Evolutionary conservation across 2,888 invertebrate species (phyloP).

Genomic region (Nomada flava): DNA sequence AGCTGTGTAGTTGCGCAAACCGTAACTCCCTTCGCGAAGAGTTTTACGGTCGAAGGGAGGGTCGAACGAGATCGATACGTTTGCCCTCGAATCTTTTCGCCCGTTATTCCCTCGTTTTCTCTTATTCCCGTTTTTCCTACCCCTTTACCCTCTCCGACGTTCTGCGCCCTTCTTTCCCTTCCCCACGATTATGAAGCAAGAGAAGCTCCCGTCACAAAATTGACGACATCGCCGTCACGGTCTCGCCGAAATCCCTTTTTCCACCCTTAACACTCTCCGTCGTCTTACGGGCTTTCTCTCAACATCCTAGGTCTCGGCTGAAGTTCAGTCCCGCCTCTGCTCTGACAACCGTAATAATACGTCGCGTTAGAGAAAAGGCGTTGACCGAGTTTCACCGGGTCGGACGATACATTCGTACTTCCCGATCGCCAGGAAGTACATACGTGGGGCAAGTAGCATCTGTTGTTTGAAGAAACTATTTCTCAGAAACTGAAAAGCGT

Average conservation of each 20-base stretch:
- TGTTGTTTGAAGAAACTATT: neutral
- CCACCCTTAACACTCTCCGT: neutral
- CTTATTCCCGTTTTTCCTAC: neutral
- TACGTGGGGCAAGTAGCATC: neutral
- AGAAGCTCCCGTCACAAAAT: conserved; percentile 14
- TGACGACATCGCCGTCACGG: conserved; percentile 9
- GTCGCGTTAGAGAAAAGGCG: neutral
- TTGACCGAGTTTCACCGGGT: neutral
- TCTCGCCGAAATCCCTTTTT: conserved; percentile 4
- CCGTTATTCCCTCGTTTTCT: conserved; percentile 26
- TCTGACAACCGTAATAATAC: neutral
- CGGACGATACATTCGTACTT: neutral
- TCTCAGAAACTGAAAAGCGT: neutral
- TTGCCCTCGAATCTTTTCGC: conserved; percentile 24
- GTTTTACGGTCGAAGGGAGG: conserved; percentile 59
- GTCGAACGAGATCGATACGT: conserved; percentile 67
- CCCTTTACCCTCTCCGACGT: too few species aligned
- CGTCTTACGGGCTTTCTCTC: neutral
- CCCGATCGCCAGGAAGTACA: neutral
- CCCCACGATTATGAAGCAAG: conserved; percentile 37
- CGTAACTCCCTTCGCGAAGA: conserved; percentile 52
- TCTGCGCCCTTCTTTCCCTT: neutral
- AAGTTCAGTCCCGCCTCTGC: neutral
- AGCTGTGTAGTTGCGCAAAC: conserved; percentile 35
- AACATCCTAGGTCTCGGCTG: neutral